Base-by-base conservation (phyloP, 1,140 invertebrate genomes). In the Heterodera schachtii region DNA sequence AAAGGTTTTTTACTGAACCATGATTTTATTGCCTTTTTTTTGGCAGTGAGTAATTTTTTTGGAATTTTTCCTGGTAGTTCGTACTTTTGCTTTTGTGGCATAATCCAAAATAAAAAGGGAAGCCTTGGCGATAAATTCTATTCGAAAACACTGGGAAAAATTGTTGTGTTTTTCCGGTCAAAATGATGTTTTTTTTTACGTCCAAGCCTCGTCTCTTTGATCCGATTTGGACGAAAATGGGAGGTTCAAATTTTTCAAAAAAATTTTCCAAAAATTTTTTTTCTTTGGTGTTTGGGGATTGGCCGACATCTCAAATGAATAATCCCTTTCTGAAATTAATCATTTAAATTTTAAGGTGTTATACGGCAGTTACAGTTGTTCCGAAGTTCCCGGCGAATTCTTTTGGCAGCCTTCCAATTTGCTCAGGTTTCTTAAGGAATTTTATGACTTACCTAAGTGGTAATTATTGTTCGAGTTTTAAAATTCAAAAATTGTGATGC, bases 351-450 rank as follows among this genome's bases (percentile, higher is more conserved):
- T 90, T 46, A 83, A 92, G 91, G 94, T 96, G 92, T 90, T 99
- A 19, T 90, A 99, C 13, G 97, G 97, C 7, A 94, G 95, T 46
- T 98, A 99, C 91, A 92, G 94, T 84, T 98, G 97, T 90, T 97
- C 97, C 0, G 96, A 98, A 89, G 92, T 97, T 57, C 96, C 96
- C 5, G 97, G 97, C 60, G 95, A 99, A 91, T 99, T 99, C 92
- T 90, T 96, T 47, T 99, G 97, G 97, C 93, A 94, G 85, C 94
- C 96, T 8, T 97, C 97, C 67, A 93, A 76, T 90, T 98, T 44
- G 95, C 95, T 7, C 93, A 94, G 91, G 94, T 94, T 66, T n/a
- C n/a, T n/a, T n/a, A n/a, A n/a, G n/a, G n/a, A n/a, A n/a, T n/a
- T n/a, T n/a, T n/a, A n/a, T n/a, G n/a, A n/a, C n/a, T n/a, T n/a